Percentiles rank a stretch among this genome's conserved stretches.
phyloP scores from a whole-genome alignment of 2,888 invertebrate genomes.

The Quadroppia sp. region DNA sequence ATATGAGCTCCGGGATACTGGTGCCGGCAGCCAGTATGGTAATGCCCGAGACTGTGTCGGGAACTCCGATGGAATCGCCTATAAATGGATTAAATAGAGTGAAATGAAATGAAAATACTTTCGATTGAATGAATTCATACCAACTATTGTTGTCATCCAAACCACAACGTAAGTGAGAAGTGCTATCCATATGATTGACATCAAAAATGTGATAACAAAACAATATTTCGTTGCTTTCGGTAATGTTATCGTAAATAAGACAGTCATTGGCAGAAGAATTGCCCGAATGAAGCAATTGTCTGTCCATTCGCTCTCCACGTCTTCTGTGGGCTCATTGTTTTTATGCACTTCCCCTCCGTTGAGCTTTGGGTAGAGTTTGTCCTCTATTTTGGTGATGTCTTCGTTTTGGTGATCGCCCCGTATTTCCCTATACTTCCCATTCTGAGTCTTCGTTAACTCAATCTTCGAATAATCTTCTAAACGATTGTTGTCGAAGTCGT shows the following conservation, averaged over 20 bases:
- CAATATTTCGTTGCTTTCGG: conserved; percentile 39
- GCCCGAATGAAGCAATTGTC: conserved; percentile 14
- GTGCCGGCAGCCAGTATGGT: conserved; percentile 48
- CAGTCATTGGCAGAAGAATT: conserved; percentile 32
- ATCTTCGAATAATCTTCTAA: conserved; percentile 38
- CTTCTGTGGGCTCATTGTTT: background rate
- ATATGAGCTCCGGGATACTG: conserved; percentile 48
- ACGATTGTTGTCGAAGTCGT: conserved; percentile 25
- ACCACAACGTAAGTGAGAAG: conserved; percentile 85
- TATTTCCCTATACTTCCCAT: conserved; percentile 39
- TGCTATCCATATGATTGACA: conserved; percentile 93
- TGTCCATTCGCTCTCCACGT: conserved; percentile 35
- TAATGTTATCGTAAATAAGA: conserved; percentile 39
- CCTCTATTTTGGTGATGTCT: background rate
- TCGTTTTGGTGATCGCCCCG: background rate
- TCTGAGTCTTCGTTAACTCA: conserved; percentile 31
- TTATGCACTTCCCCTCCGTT: background rate
- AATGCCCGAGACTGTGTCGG: conserved; percentile 47
- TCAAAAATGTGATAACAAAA: conserved; percentile 79
- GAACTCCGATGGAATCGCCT: conserved; percentile 48
- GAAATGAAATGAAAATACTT: background rate
- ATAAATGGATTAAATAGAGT: background rate
- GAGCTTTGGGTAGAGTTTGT: background rate
- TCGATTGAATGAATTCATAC: conserved; percentile 31
- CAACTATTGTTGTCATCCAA: conserved; percentile 83